Percentiles rank a stretch among this genome's conserved stretches.
phyloP scores from a whole-genome alignment of 2,888 invertebrate genomes.

The Corythucha ciliata region DNA sequence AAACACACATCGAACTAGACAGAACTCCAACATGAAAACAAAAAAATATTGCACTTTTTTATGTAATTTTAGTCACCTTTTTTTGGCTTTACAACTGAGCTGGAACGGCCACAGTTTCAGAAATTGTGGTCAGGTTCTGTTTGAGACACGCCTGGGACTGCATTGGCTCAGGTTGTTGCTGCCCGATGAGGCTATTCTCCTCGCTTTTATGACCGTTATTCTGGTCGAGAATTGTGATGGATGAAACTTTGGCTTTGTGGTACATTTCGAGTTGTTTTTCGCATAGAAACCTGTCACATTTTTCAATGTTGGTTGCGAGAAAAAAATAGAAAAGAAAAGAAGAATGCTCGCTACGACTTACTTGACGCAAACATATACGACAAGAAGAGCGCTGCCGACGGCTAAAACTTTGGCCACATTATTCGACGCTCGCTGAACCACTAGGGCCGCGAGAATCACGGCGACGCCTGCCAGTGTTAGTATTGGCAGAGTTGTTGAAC shows the following conservation, averaged over 20 bases:
- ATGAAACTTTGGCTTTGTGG: conserved; percentile 80
- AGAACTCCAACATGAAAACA: no score
- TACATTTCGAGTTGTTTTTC: conserved; percentile 83
- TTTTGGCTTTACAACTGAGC: no score
- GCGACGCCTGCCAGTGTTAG: conserved; percentile 10
- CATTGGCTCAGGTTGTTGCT: no score
- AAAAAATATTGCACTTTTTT: no score
- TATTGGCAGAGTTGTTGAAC: conserved; percentile 5
- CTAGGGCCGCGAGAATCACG: conserved; percentile 18
- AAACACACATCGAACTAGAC: no score
- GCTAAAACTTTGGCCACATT: conserved; percentile 69
- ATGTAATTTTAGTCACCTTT: no score
- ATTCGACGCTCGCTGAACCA: conserved; percentile 55
- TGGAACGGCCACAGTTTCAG: no score
- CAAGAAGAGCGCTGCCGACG: conserved; percentile 68
- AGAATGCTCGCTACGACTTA: conserved; percentile 41
- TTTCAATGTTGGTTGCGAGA: background rate
- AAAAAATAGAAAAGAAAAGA: background rate
- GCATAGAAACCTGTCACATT: conserved; percentile 60
- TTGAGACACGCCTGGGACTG: no score
- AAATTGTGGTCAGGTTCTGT: no score
- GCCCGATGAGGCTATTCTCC: no score
- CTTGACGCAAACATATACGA: conserved; percentile 77
- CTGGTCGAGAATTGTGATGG: conserved; percentile 70
- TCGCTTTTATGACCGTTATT: no score